Percentiles rank a stretch among this genome's conserved stretches.
phyloP scores from a whole-genome alignment of 2,888 invertebrate species.

The Volucella bombylans region DNA sequence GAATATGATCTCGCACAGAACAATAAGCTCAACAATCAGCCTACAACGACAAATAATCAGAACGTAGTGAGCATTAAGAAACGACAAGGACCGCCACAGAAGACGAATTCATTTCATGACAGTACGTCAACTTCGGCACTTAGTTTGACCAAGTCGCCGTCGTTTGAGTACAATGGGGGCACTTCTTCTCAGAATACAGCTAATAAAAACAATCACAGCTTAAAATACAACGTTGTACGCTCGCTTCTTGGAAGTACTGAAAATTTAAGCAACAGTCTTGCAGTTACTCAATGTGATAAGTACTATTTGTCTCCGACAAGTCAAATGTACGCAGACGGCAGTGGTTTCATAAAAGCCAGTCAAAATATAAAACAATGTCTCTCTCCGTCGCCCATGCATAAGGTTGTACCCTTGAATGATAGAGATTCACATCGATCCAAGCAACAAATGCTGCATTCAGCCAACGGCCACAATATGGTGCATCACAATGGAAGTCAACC shows the following conservation, averaged over 20 bases:
- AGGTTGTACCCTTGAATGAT: conserved; percentile 46
- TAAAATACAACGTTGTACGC: conserved; percentile 50
- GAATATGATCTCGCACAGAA: conserved; percentile 75
- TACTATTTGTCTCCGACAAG: conserved; percentile 81
- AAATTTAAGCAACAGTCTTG: conserved; percentile 44
- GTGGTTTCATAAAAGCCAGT: conserved; percentile 81
- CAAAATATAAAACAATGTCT: conserved; percentile 81
- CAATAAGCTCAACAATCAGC: conserved; percentile 77
- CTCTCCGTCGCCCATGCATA: conserved; percentile 78
- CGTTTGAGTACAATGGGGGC: conserved; percentile 56
- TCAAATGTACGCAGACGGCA: conserved; percentile 79
- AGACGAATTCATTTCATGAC: conserved; percentile 69
- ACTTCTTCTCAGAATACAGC: conserved; percentile 9
- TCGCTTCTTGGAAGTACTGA: conserved; percentile 52
- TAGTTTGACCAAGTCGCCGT: conserved; percentile 67
- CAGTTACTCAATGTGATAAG: conserved; percentile 81
- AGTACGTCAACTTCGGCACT: conserved; percentile 51
- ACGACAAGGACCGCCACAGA: conserved; percentile 60
- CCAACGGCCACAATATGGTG: conserved; percentile 23
- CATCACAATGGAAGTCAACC: conserved; percentile 56
- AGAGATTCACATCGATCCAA: conserved; percentile 34
- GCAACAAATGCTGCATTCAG: conserved; percentile 36
- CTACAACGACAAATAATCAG: conserved; percentile 75
- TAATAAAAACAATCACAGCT: conserved; percentile 18
- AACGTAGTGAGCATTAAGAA: conserved; percentile 72